Conservation (phyloP, 2,113 vertebrate species). For the Bubo scandiacus region DNA sequence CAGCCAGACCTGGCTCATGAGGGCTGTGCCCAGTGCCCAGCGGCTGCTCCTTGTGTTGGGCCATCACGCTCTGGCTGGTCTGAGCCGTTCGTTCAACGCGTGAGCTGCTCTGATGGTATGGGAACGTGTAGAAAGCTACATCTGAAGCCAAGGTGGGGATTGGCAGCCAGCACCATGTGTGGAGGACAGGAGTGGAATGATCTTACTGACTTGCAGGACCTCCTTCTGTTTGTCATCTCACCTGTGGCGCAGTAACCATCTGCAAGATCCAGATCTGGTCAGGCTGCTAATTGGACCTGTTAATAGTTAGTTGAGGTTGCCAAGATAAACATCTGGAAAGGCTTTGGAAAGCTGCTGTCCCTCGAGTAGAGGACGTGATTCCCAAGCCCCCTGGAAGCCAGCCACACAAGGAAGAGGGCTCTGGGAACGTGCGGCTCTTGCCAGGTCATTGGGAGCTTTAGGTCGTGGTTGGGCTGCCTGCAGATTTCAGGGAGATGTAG, state of each 20-base stretch:
- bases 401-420: neutral
- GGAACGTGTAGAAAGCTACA: neutral
- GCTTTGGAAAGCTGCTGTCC: neutral
- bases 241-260: neutral
- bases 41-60: neutral
- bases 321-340: slow-evolving; percentile 33
- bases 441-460: neutral
- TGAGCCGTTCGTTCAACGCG: neutral
- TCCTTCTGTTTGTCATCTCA: neutral
- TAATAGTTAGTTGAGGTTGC: neutral
- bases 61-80: neutral
- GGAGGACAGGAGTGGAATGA: neutral
- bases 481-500: neutral
- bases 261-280: neutral
- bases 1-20: rapidly evolving
- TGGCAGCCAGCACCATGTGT: neutral
- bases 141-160: neutral
- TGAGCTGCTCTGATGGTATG: neutral
- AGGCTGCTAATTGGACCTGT: neutral
- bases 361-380: neutral
- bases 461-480: neutral
- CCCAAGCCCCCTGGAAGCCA: slow-evolving; percentile 2
- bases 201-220: neutral
- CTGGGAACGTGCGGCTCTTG: neutral
- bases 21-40: neutral